Evolutionary conservation across 2,797 vertebrate genomes (phyloP).

Genomic region (Ceryle rudis): DNA sequence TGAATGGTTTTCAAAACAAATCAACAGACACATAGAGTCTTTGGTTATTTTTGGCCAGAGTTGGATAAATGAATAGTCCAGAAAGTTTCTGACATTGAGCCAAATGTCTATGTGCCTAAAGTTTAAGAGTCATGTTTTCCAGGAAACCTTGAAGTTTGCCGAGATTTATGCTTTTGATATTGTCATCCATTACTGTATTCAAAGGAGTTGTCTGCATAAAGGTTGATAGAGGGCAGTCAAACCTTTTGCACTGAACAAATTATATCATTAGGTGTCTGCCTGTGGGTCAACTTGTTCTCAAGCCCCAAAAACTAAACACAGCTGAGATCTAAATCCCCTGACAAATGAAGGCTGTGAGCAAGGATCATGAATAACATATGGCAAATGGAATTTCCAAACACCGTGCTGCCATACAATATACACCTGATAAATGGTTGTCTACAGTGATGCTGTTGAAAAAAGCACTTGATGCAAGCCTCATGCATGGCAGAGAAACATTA

Average conservation of each 20-base stretch:
- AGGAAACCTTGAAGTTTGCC: conserved; percentile 79
- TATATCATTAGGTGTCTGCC: conserved; percentile 84
- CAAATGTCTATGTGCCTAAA: conserved; percentile 78
- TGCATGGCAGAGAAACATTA: conserved; percentile 45
- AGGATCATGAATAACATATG: conserved; percentile 82
- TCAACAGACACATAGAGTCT: conserved; percentile 83
- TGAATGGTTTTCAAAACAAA: conserved; percentile 86
- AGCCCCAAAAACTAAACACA: conserved; percentile 85
- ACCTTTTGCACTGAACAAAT: conserved; percentile 80
- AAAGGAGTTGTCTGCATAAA: conserved; percentile 79
- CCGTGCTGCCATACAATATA: conserved; percentile 74
- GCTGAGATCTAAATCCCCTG: conserved; percentile 85
- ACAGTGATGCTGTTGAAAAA: conserved; percentile 73
- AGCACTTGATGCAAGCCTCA: conserved; percentile 72
- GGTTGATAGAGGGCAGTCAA: conserved; percentile 82
- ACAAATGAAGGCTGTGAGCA: conserved; percentile 83
- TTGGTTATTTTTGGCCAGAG: conserved; percentile 81
- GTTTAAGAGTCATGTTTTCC: conserved; percentile 76
- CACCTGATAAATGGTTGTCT: conserved; percentile 84
- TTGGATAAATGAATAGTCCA: conserved; percentile 80
- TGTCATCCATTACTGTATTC: conserved; percentile 80
- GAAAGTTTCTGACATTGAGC: conserved; percentile 80
- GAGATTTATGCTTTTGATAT: conserved; percentile 78
- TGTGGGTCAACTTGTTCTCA: conserved; percentile 84
- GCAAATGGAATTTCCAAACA: conserved; percentile 86